Evolutionary conservation across 2,113 vertebrate genomes (phyloP).

Genomic region (Sylvietta virens): DNA sequence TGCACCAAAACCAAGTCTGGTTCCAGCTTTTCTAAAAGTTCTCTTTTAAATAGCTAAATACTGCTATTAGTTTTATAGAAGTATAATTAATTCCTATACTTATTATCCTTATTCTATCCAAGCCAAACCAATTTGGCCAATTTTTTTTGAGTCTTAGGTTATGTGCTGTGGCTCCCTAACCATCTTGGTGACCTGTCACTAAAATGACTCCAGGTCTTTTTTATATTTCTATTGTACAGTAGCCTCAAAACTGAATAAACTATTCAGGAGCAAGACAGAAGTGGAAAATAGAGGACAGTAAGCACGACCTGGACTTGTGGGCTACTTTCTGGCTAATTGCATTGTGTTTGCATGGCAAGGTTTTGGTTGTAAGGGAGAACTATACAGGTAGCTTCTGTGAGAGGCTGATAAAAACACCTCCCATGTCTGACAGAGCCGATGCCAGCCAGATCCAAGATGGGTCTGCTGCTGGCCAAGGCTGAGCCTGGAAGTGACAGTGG

Average conservation of each 20-base stretch:
- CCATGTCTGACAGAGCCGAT: not conserved
- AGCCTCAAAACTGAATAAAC: not conserved
- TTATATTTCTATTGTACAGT: not conserved
- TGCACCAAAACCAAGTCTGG: not conserved
- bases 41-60: not conserved
- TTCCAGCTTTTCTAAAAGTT: not conserved
- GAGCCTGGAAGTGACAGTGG: not conserved
- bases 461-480: not conserved
- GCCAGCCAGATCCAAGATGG: not conserved
- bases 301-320: not conserved
- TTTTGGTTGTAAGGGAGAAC: not conserved
- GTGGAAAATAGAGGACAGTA: not conserved
- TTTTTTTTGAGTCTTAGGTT: not conserved
- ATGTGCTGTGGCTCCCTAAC: not conserved
- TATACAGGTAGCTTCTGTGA: not conserved
- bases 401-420: not conserved
- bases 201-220: not conserved
- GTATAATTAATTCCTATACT: not conserved
- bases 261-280: not conserved
- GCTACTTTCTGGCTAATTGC: not conserved
- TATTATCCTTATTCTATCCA: not conserved
- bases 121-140: not conserved
- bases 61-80: not conserved
- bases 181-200: not conserved
- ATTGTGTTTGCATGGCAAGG: not conserved